Evolutionary conservation across 2,797 vertebrate genomes (phyloP).

Genomic region (Chrysocyon brachyurus): DNA sequence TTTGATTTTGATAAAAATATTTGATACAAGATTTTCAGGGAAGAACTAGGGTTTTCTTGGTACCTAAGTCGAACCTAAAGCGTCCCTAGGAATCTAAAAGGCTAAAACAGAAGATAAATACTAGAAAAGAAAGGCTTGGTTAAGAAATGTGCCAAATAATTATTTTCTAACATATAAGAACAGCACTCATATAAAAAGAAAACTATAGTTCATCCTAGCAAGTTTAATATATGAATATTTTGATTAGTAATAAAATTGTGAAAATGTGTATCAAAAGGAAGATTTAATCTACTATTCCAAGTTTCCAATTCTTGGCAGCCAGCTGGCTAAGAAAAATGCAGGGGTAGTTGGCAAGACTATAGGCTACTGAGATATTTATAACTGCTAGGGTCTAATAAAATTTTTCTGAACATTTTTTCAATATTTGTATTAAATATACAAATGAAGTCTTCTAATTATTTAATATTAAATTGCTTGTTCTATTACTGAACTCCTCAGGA

Average conservation of each 20-base stretch:
- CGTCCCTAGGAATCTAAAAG: neutral
- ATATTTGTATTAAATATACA: slow-evolving; percentile 32
- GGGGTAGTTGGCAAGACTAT: neutral
- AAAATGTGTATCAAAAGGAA: slow-evolving; percentile 35
- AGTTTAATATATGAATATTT: neutral
- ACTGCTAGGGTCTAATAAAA: neutral
- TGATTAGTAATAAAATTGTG: slow-evolving; percentile 39
- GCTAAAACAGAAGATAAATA: slow-evolving; percentile 1
- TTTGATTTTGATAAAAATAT: no score
- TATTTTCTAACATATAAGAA: slow-evolving; percentile 11
- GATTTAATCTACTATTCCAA: slow-evolving; percentile 11
- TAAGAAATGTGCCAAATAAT: neutral
- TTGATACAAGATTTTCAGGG: neutral
- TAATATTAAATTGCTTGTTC: slow-evolving; percentile 51
- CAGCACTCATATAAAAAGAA: neutral
- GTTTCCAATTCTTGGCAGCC: slow-evolving; percentile 17
- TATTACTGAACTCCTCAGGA: slow-evolving; percentile 51
- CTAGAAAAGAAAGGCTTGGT: neutral
- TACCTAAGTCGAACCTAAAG: neutral
- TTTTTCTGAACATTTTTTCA: neutral
- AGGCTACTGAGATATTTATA: slow-evolving; percentile 23
- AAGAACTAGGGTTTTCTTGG: neutral
- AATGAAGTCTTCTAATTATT: slow-evolving; percentile 62
- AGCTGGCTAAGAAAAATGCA: slow-evolving; percentile 49
- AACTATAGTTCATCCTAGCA: neutral